Conservation (phyloP, 2,888 invertebrate species). For the Pyrgus malvae region DNA sequence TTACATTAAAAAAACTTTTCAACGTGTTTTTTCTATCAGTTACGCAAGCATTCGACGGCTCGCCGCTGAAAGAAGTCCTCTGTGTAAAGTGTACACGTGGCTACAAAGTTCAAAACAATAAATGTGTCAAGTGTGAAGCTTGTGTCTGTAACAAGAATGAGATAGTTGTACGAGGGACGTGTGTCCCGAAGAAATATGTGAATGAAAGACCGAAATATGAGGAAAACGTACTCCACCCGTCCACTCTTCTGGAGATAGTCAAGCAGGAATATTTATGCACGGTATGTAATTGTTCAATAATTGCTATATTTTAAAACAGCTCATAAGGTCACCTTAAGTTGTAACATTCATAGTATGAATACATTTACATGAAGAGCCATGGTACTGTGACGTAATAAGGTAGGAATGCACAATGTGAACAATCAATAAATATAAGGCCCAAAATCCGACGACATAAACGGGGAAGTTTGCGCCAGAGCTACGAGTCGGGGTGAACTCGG, state of each 20-base stretch:
- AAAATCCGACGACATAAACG: too few relatives aligned
- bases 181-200: conserved; percentile 58
- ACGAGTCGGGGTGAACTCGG: too few relatives aligned
- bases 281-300: conserved; percentile 47
- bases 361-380: too few relatives aligned
- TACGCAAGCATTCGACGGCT: conserved; percentile 68
- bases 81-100: conserved; percentile 69
- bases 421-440: too few relatives aligned
- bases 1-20: too few relatives aligned
- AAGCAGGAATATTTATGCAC: conserved; percentile 66
- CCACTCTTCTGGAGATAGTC: conserved; percentile 54
- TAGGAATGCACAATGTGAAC: too few relatives aligned
- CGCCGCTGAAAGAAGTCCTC: conserved; percentile 64
- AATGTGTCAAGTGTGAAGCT: conserved; percentile 57
- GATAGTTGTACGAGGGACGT: conserved; percentile 52
- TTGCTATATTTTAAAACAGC: too few relatives aligned
- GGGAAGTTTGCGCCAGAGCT: too few relatives aligned
- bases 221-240: conserved; percentile 52
- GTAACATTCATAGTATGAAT: too few relatives aligned
- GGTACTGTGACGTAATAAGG: too few relatives aligned
- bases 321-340: too few relatives aligned
- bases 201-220: conserved; percentile 58
- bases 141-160: conserved; percentile 57
- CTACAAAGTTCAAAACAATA: conserved; percentile 48
- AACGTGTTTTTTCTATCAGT: too few relatives aligned